phyloP scores from a whole-genome alignment of 2,113 vertebrate genomes.

The Sander vitreus region DNA sequence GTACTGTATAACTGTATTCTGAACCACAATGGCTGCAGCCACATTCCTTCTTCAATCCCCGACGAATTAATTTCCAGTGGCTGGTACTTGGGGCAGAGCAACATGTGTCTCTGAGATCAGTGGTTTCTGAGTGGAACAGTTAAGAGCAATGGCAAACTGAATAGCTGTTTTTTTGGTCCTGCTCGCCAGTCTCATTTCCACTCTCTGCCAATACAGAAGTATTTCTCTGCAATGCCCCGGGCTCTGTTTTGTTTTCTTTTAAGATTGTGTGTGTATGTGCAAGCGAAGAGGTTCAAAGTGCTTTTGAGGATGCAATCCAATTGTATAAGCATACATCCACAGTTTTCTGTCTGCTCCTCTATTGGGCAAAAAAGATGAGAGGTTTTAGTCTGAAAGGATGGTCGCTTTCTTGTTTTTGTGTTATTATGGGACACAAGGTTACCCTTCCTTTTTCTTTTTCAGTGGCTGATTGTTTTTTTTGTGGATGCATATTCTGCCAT shows the following conservation, averaged over 20 bases:
- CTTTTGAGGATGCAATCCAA: constrained; percentile 50
- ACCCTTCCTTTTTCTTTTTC: constrained; percentile 20
- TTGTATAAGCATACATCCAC: constrained; percentile 34
- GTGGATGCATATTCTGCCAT: neutral
- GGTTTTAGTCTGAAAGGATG: constrained; percentile 41
- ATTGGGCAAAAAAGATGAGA: constrained; percentile 13
- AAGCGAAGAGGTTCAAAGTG: constrained; percentile 46
- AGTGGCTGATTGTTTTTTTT: constrained; percentile 35
- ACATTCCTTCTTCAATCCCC: neutral
- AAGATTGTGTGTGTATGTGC: constrained; percentile 35
- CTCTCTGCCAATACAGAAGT: constrained; percentile 24
- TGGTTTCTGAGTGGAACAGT: constrained; percentile 39
- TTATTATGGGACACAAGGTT: constrained; percentile 45
- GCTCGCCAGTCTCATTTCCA: constrained; percentile 36
- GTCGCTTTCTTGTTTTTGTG: constrained; percentile 37
- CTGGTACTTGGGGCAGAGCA: constrained; percentile 24
- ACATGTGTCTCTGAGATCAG: constrained; percentile 41
- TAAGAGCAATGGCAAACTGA: constrained; percentile 42
- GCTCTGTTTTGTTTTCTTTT: constrained; percentile 52
- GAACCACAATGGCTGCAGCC: neutral
- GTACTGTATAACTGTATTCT: neutral
- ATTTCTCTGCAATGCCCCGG: constrained; percentile 48
- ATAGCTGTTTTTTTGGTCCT: constrained; percentile 21
- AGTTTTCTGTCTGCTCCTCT: constrained; percentile 23
- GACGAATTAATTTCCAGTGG: constrained; percentile 5